These are phyloP conservation scores for Ageneiosus marmoratus DNA, from an alignment of 2,113 vertebrate genomes.

Conservation along the genomic window DNA sequence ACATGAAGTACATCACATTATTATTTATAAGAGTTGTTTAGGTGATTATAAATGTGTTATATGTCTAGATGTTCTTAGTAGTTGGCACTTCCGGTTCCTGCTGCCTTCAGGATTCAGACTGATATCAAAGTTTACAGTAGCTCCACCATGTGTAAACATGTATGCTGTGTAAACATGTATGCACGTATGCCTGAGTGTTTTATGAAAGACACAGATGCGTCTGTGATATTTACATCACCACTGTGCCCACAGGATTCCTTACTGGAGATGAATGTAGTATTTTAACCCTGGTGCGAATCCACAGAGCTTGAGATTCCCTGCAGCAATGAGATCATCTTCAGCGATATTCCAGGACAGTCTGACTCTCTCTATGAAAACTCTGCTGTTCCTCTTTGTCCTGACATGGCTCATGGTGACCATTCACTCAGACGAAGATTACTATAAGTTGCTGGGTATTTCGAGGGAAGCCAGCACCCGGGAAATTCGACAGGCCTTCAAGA, in stretches of 20 bases:
- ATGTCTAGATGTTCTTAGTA: background rate
- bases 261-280: background rate
- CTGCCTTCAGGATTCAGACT: constrained; percentile 18
- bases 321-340: background rate
- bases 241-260: background rate
- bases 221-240: background rate
- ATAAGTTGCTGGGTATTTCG: constrained; percentile 84
- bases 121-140: background rate
- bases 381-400: constrained; percentile 64
- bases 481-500: constrained; percentile 95
- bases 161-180: constrained; percentile 29
- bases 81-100: background rate
- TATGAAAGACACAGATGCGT: background rate
- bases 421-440: constrained; percentile 83
- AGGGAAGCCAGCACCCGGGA: constrained; percentile 90
- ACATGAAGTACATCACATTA: too few species aligned
- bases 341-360: background rate
- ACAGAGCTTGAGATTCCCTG: background rate
- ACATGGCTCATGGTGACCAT: constrained; percentile 66
- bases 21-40: background rate
- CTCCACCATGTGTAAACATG: constrained; percentile 47
- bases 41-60: background rate
- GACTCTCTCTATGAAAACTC: constrained; percentile 58
- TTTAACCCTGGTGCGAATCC: background rate
- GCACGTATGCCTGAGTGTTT: background rate